Evolutionary conservation across 1,140 invertebrate species (phyloP).

Genomic region (Cherax quadricarinatus): DNA sequence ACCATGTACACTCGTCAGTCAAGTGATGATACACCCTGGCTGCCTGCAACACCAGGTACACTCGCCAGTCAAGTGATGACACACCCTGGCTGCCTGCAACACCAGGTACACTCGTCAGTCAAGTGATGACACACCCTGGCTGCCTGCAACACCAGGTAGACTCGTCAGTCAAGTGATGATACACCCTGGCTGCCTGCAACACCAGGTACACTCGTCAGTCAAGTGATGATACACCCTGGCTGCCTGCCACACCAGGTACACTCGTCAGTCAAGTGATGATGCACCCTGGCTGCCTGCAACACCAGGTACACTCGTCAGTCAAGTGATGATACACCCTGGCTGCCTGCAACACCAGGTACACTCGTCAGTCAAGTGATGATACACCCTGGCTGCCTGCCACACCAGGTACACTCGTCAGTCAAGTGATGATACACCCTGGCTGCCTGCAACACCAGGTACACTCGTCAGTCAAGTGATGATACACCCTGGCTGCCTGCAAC

Average conservation of each 20-base stretch:
- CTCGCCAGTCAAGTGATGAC: no score
- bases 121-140: not conserved
- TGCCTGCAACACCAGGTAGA: not conserved
- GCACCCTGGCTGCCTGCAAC: not conserved
- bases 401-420: not conserved
- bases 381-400: not conserved
- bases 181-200: constrained; percentile 1
- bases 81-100: constrained; percentile 1
- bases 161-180: no score
- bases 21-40: not conserved
- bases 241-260: not conserved
- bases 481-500: constrained; percentile 1
- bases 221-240: not conserved
- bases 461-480: no score
- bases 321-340: not conserved
- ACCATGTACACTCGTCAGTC: not conserved
- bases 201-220: not conserved
- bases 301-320: not conserved
- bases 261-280: no score
- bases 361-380: no score
- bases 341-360: not conserved
- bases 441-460: not conserved
- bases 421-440: not conserved
- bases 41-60: not conserved
- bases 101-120: not conserved